Evolutionary conservation across 2,113 vertebrate species (phyloP).

Genomic region (Alaudala cheleensis): DNA sequence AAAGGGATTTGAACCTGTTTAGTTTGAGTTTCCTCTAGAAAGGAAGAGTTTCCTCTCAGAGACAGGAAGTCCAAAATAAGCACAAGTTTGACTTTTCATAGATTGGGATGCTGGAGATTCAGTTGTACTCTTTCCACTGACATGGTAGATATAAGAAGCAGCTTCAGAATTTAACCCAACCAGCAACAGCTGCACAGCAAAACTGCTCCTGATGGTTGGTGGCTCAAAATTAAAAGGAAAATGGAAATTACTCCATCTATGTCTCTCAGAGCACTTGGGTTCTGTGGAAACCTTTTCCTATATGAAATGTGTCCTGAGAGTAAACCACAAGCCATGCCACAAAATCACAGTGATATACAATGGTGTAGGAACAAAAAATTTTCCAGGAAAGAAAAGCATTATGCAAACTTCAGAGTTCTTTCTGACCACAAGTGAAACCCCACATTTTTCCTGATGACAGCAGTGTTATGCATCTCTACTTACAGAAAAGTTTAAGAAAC

Average conservation of each 20-base stretch:
- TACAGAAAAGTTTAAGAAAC: not conserved
- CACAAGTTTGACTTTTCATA: not conserved
- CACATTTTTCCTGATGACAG: not conserved
- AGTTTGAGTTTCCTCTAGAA: not conserved
- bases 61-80: not conserved
- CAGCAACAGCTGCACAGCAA: not conserved
- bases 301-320: not conserved
- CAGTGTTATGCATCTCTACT: not conserved
- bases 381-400: not conserved
- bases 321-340: not conserved
- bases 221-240: not conserved
- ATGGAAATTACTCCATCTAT: not conserved
- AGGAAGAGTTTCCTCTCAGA: not conserved
- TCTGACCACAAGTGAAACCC: not conserved
- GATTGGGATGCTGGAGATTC: not conserved
- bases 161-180: not conserved
- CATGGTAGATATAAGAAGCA: not conserved
- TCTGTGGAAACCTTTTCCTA: not conserved
- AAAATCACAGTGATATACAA: not conserved
- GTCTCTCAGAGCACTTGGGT: not conserved
- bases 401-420: not conserved
- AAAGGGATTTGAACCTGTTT: not conserved
- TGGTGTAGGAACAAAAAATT: not conserved
- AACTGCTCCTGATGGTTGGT: not conserved
- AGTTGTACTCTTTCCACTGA: not conserved